phyloP scores from a whole-genome alignment of 2,797 vertebrate genomes.

The Diplodus sargus region DNA sequence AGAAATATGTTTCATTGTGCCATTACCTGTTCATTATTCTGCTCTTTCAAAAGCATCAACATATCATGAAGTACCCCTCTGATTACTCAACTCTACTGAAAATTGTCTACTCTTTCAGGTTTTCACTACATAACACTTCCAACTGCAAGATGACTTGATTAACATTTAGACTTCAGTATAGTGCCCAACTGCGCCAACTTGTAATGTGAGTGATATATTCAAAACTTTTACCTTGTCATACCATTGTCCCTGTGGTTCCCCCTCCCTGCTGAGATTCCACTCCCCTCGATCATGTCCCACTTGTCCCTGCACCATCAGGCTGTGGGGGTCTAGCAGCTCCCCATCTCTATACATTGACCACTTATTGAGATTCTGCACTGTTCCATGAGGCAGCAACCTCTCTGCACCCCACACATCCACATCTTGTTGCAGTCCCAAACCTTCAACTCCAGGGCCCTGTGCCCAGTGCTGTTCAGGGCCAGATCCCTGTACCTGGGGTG shows the following conservation, averaged over 20 bases:
- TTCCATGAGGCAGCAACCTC: constrained; percentile 84
- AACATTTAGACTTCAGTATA: neutral
- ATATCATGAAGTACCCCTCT: neutral
- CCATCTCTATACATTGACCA: constrained; percentile 85
- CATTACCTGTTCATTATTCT: neutral
- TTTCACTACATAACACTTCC: neutral
- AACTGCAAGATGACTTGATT: neutral
- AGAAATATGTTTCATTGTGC: neutral
- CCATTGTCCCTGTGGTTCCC: constrained; percentile 87
- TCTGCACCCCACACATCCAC: constrained; percentile 84
- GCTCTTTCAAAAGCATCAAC: constrained; percentile 4
- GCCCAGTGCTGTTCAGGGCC: constrained; percentile 87
- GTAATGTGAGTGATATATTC: constrained; percentile 14
- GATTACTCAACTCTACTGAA: neutral
- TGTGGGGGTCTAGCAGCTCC: constrained; percentile 80
- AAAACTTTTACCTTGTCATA: constrained; percentile 88
- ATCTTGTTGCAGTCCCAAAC: constrained; percentile 73
- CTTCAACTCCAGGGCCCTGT: constrained; percentile 75
- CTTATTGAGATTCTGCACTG: constrained; percentile 82
- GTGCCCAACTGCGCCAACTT: neutral
- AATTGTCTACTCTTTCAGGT: neutral
- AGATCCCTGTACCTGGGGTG: constrained; percentile 89
- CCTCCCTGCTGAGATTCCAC: constrained; percentile 87
- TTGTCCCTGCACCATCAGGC: constrained; percentile 69
- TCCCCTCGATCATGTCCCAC: constrained; percentile 66